phyloP scores from a whole-genome alignment of 1,140 invertebrate species.

The Heterodera schachtii region DNA sequence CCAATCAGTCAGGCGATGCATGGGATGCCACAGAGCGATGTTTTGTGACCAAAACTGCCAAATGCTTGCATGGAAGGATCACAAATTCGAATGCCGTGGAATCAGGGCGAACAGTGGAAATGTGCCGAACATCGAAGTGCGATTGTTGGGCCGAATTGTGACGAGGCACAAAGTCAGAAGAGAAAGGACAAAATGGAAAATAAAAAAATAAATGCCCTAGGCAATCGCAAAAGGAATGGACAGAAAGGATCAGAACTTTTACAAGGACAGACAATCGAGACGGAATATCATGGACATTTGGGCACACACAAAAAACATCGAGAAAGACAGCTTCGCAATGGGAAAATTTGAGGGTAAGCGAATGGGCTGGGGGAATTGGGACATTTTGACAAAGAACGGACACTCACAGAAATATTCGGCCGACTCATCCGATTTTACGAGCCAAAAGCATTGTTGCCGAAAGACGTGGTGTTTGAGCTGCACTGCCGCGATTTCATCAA shows the following conservation, averaged over 20 bases:
- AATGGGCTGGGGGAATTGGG: background rate
- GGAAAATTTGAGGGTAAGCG: slow-evolving; percentile 55
- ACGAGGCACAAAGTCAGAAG: slow-evolving; percentile 52
- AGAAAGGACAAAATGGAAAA: slow-evolving; percentile 6
- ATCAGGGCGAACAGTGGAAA: slow-evolving; percentile 32
- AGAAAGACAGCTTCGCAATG: slow-evolving; percentile 56
- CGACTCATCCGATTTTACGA: slow-evolving; percentile 56
- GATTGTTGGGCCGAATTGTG: slow-evolving; percentile 60
- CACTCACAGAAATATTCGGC: slow-evolving; percentile 54
- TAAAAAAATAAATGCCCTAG: slow-evolving; percentile 36
- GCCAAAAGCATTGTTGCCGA: slow-evolving; percentile 47
- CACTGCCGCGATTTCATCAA: slow-evolving; percentile 65
- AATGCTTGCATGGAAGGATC: slow-evolving; percentile 52
- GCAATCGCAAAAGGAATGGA: slow-evolving; percentile 55
- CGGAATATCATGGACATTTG: slow-evolving; percentile 64
- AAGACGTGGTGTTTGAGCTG: slow-evolving; percentile 58
- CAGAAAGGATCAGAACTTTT: slow-evolving; percentile 55
- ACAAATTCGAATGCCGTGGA: slow-evolving; percentile 48
- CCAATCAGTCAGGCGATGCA: slow-evolving; percentile 35
- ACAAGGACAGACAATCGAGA: slow-evolving; percentile 52
- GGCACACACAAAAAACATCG: slow-evolving; percentile 60
- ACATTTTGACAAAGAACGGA: background rate
- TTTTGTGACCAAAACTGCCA: slow-evolving; percentile 55
- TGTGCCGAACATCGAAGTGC: slow-evolving; percentile 56
- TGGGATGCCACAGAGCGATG: slow-evolving; percentile 41